Evolutionary conservation across 1,140 invertebrate species (phyloP).

Genomic region (Drosophila kepulauana): DNA sequence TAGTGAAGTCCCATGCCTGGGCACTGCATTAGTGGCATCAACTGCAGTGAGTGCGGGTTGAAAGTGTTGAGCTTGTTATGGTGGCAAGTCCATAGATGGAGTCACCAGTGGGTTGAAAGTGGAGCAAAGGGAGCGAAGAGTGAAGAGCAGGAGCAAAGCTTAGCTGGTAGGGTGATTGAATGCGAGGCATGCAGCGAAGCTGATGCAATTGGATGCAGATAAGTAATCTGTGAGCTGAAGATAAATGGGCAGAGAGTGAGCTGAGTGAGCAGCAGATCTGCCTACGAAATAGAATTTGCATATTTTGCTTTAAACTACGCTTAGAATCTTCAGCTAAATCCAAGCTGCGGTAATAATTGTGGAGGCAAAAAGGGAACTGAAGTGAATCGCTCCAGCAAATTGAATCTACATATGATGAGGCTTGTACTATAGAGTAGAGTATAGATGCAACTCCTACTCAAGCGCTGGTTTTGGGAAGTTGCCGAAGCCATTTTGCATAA

Average conservation of each 20-base stretch:
- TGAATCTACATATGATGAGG: background rate
- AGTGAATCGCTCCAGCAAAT: background rate
- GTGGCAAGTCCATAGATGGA: background rate
- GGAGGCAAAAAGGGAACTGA: background rate
- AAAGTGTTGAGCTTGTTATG: conserved; percentile 42
- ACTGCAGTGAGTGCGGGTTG: background rate
- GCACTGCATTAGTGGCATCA: conserved; percentile 37
- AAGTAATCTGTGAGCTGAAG: background rate
- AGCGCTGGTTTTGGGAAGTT: background rate
- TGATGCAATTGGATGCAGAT: conserved; percentile 8
- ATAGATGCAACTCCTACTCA: background rate
- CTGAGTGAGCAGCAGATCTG: background rate
- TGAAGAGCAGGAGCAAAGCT: background rate
- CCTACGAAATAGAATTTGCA: conserved; percentile 1
- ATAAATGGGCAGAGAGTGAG: background rate
- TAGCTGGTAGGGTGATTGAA: background rate
- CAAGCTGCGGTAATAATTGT: background rate
- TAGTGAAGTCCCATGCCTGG: conserved; percentile 25
- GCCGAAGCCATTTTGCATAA: conserved; percentile 41
- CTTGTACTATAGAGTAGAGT: background rate
- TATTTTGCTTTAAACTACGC: conserved; percentile 1
- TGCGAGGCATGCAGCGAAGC: background rate
- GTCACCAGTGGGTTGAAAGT: background rate
- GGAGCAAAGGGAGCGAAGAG: background rate
- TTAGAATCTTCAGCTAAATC: too few relatives aligned